These are phyloP conservation scores for Calyptomena viridis DNA, from an alignment of 2,113 vertebrate genomes.

Conservation along the genomic window DNA sequence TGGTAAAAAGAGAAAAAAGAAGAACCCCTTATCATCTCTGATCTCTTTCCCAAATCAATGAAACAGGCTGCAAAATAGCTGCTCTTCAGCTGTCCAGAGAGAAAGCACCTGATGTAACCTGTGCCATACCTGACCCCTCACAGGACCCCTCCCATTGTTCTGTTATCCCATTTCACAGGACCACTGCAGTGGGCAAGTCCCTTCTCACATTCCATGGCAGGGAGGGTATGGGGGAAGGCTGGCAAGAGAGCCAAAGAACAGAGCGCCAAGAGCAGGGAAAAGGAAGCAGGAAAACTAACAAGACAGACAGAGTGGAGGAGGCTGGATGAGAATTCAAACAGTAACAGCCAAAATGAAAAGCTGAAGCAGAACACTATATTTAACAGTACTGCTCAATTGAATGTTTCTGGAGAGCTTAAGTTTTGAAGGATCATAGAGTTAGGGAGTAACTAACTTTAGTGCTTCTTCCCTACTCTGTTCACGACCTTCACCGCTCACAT, in stretches of 20 bases:
- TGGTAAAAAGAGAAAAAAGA: background rate
- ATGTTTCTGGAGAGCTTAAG: background rate
- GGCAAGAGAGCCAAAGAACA: background rate
- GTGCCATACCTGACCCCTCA: accelerated
- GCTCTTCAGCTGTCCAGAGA: accelerated
- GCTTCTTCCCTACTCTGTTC: background rate
- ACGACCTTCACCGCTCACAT: background rate
- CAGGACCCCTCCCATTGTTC: accelerated
- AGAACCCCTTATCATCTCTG: background rate
- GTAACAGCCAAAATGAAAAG: background rate
- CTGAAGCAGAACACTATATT: background rate
- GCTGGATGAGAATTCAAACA: slow-evolving; percentile 10
- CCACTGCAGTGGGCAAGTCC: accelerated
- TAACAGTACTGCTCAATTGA: slow-evolving; percentile 14
- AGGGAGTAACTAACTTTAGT: background rate
- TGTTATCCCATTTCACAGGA: accelerated
- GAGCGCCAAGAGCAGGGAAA: background rate
- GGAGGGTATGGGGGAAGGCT: background rate
- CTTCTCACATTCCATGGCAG: accelerated
- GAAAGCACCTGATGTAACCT: background rate
- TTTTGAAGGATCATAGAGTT: background rate
- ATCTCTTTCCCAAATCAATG: background rate
- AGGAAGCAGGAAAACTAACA: slow-evolving; percentile 13
- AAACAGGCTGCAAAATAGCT: background rate
- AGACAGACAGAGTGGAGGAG: slow-evolving; percentile 59